A percentile compares a stretch with the other conserved stretches of the same genome.
phyloP scores from a whole-genome alignment of 1,140 invertebrate species.

The Drosophila chauvacae region DNA sequence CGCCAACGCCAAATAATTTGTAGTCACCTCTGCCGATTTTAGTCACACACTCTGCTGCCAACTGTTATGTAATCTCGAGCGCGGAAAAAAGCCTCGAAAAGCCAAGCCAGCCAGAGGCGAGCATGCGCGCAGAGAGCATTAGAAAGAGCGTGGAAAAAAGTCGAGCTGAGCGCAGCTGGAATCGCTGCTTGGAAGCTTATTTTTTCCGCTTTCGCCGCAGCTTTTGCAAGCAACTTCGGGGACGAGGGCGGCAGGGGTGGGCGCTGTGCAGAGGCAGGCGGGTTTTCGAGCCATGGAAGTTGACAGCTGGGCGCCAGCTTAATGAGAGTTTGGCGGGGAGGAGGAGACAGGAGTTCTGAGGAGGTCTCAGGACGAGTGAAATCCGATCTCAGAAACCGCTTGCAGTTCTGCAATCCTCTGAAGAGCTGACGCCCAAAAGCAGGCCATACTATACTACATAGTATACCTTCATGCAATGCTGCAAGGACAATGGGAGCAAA shows the following conservation, averaged over 20 bases:
- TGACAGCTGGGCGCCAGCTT: constrained; percentile 73
- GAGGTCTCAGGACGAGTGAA: constrained; percentile 1
- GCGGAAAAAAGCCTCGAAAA: constrained; percentile 64
- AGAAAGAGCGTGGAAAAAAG: constrained; percentile 9
- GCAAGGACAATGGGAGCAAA: constrained; percentile 14
- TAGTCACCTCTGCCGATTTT: constrained; percentile 58
- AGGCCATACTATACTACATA: constrained; percentile 6
- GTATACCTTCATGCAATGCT: neutral
- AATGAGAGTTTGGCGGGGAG: constrained; percentile 44
- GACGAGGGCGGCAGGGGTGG: neutral
- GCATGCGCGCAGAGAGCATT: constrained; percentile 50
- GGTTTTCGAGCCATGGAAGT: constrained; percentile 20
- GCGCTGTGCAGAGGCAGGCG: neutral
- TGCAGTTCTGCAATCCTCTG: constrained; percentile 20
- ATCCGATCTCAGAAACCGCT: constrained; percentile 17
- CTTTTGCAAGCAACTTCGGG: constrained; percentile 12
- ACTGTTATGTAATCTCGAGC: constrained; percentile 79
- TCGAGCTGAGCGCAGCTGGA: constrained; percentile 44
- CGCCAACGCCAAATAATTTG: constrained; percentile 32
- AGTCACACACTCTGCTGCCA: constrained; percentile 76
- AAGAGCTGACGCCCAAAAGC: constrained; percentile 43
- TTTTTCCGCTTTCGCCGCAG: constrained; percentile 25
- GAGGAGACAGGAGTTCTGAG: neutral
- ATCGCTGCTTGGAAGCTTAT: constrained; percentile 45
- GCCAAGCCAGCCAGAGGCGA: constrained; percentile 15